Evolutionary conservation across 2,113 vertebrate species (phyloP).

Genomic region (Candoia aspera): DNA sequence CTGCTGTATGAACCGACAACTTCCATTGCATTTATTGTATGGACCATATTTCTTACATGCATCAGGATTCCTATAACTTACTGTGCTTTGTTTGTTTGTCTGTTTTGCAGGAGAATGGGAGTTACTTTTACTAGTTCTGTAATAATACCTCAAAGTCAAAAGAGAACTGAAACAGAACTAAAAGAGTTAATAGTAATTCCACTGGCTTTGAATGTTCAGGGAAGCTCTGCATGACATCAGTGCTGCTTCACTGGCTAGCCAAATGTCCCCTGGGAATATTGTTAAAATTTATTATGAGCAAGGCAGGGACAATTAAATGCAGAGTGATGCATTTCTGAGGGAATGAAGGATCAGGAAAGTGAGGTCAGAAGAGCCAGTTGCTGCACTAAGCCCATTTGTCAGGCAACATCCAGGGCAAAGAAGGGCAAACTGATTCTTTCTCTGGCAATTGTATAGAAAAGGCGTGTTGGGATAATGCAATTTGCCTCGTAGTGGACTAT

Average conservation of each 20-base stretch:
- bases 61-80: background rate
- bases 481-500: no score
- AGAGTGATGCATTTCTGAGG: slow-evolving; percentile 7
- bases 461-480: no score
- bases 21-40: background rate
- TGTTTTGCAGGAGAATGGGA: background rate
- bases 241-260: background rate
- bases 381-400: background rate
- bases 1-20: background rate
- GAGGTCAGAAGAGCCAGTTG: no score
- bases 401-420: background rate
- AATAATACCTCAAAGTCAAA: background rate
- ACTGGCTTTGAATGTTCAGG: background rate
- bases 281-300: slow-evolving; percentile 23
- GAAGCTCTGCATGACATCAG: background rate
- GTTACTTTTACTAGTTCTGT: background rate
- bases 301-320: slow-evolving; percentile 6
- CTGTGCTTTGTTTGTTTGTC: background rate
- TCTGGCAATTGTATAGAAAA: background rate
- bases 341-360: slow-evolving; percentile 10
- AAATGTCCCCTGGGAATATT: background rate
- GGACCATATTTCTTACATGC: background rate
- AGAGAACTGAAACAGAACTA: background rate
- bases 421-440: background rate
- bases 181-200: slow-evolving; percentile 6